Evolutionary conservation across 2,797 vertebrate species (phyloP).

Genomic region (Vespertilio murinus): DNA sequence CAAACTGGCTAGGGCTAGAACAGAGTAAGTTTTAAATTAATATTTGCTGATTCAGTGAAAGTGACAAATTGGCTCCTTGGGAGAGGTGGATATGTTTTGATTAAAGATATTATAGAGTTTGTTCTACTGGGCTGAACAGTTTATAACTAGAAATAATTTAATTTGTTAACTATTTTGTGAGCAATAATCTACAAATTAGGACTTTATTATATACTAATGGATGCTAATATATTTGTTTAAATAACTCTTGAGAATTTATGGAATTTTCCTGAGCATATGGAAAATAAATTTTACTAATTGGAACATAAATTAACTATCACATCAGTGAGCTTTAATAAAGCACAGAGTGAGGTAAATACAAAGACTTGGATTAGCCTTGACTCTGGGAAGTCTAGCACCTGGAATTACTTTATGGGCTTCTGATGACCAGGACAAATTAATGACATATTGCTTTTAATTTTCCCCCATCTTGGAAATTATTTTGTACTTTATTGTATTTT

Average conservation of each 20-base stretch:
- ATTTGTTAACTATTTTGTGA: neutral
- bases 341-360: neutral
- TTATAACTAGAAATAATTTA: neutral
- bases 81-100: neutral
- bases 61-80: neutral
- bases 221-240: constrained; percentile 26
- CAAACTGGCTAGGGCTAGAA: no score
- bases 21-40: neutral
- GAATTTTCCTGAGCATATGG: neutral
- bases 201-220: constrained; percentile 39
- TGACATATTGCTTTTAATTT: neutral
- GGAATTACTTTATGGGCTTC: neutral
- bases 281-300: neutral
- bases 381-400: neutral
- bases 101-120: neutral
- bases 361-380: neutral
- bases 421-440: neutral
- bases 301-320: neutral
- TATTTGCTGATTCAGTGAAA: neutral
- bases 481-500: neutral
- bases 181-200: neutral
- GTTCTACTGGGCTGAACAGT: neutral
- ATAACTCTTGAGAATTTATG: neutral
- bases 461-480: neutral
- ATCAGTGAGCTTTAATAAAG: constrained; percentile 9